Percentiles rank a stretch among this genome's conserved stretches.
Evolutionary conservation across 2,113 vertebrate genomes (phyloP).

Genomic region (Paradisaea rubra): DNA sequence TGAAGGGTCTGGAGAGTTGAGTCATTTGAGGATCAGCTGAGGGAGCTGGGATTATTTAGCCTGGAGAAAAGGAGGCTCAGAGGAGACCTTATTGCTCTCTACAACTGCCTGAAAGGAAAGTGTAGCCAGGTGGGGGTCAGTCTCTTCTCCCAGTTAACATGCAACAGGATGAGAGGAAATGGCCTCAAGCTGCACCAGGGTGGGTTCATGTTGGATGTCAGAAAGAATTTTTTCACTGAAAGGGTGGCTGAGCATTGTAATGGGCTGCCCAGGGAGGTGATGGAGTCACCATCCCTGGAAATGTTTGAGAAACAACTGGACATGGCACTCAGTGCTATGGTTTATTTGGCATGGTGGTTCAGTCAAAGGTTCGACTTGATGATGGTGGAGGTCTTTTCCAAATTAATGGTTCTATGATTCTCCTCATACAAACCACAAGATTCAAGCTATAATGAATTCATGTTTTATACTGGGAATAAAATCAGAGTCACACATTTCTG

Average conservation of each 20-base stretch:
- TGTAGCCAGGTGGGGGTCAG: background rate
- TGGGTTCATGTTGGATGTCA: background rate
- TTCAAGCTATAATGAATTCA: background rate
- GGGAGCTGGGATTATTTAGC: background rate
- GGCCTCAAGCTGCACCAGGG: background rate
- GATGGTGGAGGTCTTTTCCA: background rate
- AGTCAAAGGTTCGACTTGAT: background rate
- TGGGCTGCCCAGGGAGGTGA: background rate
- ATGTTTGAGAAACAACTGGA: background rate
- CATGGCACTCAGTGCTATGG: background rate
- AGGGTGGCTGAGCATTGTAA: background rate
- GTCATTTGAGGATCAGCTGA: background rate
- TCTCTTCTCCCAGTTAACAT: background rate
- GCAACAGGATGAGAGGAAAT: background rate
- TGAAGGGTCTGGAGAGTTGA: background rate
- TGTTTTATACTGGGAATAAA: background rate
- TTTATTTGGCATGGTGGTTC: background rate
- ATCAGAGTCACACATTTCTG: background rate
- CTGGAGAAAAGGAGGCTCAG: background rate
- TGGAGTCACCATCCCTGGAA: background rate
- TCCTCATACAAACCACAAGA: background rate
- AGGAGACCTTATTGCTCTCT: background rate
- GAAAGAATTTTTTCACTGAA: background rate
- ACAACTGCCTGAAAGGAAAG: background rate
- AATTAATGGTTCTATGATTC: background rate